A percentile compares a stretch with the other conserved stretches of the same genome.
Conservation (phyloP, 2,888 invertebrate genomes). For the Gymnoscelis rufifasciata region DNA sequence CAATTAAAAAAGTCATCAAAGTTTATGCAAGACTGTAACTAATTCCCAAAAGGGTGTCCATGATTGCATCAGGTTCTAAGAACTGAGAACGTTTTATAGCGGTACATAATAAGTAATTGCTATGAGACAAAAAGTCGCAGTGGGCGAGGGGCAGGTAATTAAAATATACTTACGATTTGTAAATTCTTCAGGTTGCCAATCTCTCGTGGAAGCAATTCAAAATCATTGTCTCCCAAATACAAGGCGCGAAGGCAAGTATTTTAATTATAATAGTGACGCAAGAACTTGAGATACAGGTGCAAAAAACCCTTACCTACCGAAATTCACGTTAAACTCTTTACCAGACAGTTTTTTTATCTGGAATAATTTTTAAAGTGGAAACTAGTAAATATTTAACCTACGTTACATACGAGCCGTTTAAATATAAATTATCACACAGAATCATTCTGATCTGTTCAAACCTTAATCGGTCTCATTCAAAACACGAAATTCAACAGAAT, state of each 20-base stretch:
- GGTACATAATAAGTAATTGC: conserved; percentile 41
- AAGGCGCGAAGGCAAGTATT: no score
- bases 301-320: background rate
- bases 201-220: no score
- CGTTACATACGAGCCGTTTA: background rate
- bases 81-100: conserved; percentile 45
- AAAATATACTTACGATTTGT: no score
- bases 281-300: conserved; percentile 8
- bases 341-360: background rate
- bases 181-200: no score
- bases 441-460: no score
- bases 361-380: background rate
- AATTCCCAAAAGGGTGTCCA: conserved; percentile 22
- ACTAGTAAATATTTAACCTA: background rate
- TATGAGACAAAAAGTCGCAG: no score
- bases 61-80: conserved; percentile 37
- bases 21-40: conserved; percentile 26
- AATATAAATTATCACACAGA: no score
- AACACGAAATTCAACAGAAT: no score
- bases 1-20: conserved; percentile 1
- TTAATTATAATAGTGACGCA: background rate
- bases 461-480: no score
- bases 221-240: no score
- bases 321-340: background rate
- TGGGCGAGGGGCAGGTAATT: no score